Conservation (phyloP, 2,113 vertebrate species). For the Elanus axillaris region DNA sequence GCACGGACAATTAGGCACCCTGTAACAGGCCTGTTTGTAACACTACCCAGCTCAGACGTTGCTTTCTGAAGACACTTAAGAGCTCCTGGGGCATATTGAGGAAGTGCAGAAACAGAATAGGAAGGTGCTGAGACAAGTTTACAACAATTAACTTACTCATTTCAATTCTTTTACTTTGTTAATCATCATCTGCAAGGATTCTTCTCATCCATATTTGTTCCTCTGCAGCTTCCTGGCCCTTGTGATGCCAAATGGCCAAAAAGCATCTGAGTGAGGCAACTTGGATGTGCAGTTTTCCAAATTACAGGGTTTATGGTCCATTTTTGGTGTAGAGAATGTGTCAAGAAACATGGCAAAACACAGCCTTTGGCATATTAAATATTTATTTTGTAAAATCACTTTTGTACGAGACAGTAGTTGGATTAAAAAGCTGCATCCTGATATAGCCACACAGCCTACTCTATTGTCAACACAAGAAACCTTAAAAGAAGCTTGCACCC, state of each 20-base stretch:
- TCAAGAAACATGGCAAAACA: not conserved
- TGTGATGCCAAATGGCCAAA: too few species aligned
- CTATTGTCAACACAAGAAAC: not conserved
- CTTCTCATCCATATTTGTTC: not conserved
- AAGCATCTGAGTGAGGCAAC: too few species aligned
- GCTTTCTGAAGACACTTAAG: not conserved
- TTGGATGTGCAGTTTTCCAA: not conserved
- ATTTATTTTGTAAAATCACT: slow-evolving; percentile 49
- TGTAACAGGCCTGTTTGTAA: too few species aligned
- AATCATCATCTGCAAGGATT: not conserved
- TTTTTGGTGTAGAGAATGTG: not conserved
- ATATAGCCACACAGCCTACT: not conserved
- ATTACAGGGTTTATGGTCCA: not conserved
- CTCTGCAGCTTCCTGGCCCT: too few species aligned
- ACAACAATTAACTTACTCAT: not conserved
- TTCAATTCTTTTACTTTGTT: not conserved
- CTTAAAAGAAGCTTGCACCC: not conserved
- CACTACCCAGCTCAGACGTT: accelerated
- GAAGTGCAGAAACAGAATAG: not conserved
- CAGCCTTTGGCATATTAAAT: not conserved
- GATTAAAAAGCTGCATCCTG: not conserved
- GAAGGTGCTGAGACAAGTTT: not conserved
- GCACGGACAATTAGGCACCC: too few species aligned
- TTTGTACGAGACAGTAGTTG: not conserved
- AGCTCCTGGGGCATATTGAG: not conserved